Conservation (phyloP, 2,888 invertebrate genomes). For the Limulus polyphemus region DNA sequence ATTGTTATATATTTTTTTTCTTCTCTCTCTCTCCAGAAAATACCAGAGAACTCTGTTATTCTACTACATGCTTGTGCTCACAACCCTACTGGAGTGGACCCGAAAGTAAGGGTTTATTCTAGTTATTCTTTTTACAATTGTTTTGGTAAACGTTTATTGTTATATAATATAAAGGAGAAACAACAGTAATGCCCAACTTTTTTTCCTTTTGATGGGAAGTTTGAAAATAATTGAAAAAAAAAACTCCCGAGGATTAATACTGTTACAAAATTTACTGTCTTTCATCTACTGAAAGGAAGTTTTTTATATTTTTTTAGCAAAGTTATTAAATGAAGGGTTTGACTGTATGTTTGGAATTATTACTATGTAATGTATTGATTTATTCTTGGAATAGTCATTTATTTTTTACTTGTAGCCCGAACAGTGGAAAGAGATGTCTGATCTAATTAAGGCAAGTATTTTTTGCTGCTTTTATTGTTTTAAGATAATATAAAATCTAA, state of each 20-base stretch:
- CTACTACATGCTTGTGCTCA: conserved; percentile 95
- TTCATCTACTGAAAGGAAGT: too few species aligned
- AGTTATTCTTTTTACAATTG: background rate
- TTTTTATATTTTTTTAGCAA: too few species aligned
- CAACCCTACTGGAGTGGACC: conserved; percentile 95
- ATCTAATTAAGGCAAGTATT: conserved; percentile 56
- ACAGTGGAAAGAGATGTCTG: conserved; percentile 69
- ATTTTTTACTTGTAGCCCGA: conserved; percentile 20
- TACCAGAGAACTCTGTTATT: conserved; percentile 77
- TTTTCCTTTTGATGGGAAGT: too few species aligned
- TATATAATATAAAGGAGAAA: background rate
- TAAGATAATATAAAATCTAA: too few species aligned
- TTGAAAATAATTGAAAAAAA: too few species aligned
- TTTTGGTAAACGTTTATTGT: background rate
- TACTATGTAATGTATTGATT: background rate
- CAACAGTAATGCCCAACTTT: background rate
- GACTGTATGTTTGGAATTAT: too few species aligned
- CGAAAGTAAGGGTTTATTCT: conserved; percentile 39
- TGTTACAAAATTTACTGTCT: too few species aligned
- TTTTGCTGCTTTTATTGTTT: background rate
- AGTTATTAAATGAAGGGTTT: too few species aligned
- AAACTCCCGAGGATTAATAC: too few species aligned
- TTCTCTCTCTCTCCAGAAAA: conserved; percentile 54
- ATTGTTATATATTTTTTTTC: background rate
- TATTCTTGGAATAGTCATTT: conserved; percentile 1